phyloP scores from a whole-genome alignment of 1,140 invertebrate species.

The Nephila pilipes region DNA sequence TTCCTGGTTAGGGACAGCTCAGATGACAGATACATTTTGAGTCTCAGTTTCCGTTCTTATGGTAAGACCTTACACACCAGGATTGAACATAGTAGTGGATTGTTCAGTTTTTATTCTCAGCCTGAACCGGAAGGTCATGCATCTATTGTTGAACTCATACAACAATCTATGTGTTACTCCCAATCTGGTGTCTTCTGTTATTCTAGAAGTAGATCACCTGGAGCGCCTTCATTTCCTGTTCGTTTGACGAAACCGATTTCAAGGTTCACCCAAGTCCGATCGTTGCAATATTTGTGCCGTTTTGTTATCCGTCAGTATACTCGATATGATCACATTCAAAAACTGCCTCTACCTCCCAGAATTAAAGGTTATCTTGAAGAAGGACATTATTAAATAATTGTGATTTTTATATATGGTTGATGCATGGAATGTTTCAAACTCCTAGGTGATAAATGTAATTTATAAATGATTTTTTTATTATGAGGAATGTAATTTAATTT shows the following conservation, averaged over 20 bases:
- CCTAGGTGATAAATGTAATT: neutral
- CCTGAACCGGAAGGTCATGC: conserved; percentile 86
- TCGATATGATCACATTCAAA: conserved; percentile 87
- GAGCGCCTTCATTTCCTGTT: conserved; percentile 87
- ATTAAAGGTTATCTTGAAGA: conserved; percentile 86
- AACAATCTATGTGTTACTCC: conserved; percentile 87
- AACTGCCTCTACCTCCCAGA: conserved; percentile 86
- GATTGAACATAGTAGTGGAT: conserved; percentile 86
- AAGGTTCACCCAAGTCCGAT: conserved; percentile 87
- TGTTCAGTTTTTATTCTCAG: conserved; percentile 86
- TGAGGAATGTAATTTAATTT: neutral
- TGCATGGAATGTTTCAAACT: conserved; percentile 28
- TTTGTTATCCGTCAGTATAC: conserved; percentile 89
- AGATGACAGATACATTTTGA: conserved; percentile 86
- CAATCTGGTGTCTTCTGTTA: conserved; percentile 88
- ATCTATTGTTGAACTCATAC: conserved; percentile 87
- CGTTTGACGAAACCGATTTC: conserved; percentile 89
- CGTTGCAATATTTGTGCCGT: conserved; percentile 88
- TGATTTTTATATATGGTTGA: neutral
- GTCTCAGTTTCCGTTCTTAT: conserved; percentile 88
- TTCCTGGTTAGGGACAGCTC: conserved; percentile 90
- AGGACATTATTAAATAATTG: conserved; percentile 82
- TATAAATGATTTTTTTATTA: neutral
- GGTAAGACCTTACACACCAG: conserved; percentile 87
- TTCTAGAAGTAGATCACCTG: conserved; percentile 85